Conservation (phyloP, 1,140 invertebrate genomes). For the Palaemon carinicauda region DNA sequence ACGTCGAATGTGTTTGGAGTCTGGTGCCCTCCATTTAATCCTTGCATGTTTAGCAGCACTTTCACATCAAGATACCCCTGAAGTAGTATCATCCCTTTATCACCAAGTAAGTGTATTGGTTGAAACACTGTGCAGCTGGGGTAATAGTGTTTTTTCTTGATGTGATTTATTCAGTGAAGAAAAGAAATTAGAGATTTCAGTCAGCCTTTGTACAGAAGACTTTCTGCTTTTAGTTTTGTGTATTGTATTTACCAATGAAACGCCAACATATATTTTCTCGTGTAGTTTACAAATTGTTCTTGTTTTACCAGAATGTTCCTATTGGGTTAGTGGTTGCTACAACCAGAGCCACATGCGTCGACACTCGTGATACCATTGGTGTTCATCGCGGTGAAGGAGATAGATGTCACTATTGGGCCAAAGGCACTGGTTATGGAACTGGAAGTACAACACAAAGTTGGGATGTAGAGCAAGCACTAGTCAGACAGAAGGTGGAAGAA, state of each 20-base stretch:
- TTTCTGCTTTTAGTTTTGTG: background rate
- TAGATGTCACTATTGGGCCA: conserved; percentile 93
- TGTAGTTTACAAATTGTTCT: background rate
- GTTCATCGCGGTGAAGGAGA: conserved; percentile 69
- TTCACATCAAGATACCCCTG: conserved; percentile 71
- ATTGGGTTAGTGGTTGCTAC: conserved; percentile 49
- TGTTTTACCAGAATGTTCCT: conserved; percentile 45
- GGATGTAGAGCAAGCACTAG: conserved; percentile 93
- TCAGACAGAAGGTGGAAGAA: conserved; percentile 87
- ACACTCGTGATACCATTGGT: conserved; percentile 29
- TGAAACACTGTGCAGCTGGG: no score
- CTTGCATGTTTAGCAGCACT: conserved; percentile 88
- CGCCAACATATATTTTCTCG: background rate
- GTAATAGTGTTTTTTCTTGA: no score
- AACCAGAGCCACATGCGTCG: conserved; percentile 49
- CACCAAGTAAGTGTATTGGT: conserved; percentile 27
- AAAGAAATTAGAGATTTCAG: no score
- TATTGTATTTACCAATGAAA: background rate
- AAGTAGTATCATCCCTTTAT: conserved; percentile 47
- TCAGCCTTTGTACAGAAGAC: background rate
- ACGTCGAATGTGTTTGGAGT: conserved; percentile 80
- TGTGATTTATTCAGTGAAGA: no score
- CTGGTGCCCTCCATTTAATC: conserved; percentile 83
- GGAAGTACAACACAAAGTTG: conserved; percentile 94
- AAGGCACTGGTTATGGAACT: conserved; percentile 92